Percentiles rank a stretch among this genome's conserved stretches.
Conservation (phyloP, 2,113 vertebrate species). For the Centropristis striata region DNA sequence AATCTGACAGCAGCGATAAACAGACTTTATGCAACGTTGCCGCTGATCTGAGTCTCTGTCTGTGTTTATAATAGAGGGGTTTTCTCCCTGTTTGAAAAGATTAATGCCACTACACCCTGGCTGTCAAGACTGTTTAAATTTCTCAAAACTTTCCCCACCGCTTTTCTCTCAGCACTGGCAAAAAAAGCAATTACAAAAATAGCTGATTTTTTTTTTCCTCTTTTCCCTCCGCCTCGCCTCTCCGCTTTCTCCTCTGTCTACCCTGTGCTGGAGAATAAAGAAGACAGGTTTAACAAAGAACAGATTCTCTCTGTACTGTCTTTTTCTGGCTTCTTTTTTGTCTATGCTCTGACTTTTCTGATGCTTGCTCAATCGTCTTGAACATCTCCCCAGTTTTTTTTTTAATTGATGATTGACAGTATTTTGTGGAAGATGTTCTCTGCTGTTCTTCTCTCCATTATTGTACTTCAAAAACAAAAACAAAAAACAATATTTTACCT, state of each 20-base stretch:
- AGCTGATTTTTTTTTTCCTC: conserved; percentile 33
- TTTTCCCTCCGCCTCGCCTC: conserved; percentile 40
- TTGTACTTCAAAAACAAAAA: conserved; percentile 1
- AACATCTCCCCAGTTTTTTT: conserved; percentile 9
- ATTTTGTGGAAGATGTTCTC: neutral
- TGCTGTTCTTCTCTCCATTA: conserved; percentile 7
- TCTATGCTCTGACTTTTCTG: conserved; percentile 10
- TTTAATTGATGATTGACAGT: neutral
- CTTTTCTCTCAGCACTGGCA: conserved; percentile 68
- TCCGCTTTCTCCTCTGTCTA: conserved; percentile 39
- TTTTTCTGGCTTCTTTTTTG: conserved; percentile 31
- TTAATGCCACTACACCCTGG: conserved; percentile 80
- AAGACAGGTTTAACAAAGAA: conserved; percentile 71
- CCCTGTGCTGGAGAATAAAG: conserved; percentile 38
- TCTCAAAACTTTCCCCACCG: conserved; percentile 70
- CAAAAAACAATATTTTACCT: neutral
- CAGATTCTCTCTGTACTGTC: conserved; percentile 62
- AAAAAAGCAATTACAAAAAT: conserved; percentile 73
- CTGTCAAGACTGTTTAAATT: conserved; percentile 84
- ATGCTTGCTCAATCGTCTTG: conserved; percentile 27
- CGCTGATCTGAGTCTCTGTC: conserved; percentile 62
- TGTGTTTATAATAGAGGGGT: conserved; percentile 82
- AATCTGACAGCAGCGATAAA: conserved; percentile 66
- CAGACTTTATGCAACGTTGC: conserved; percentile 47
- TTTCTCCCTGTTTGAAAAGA: conserved; percentile 83